Evolutionary conservation across 2,888 invertebrate genomes (phyloP).

Genomic region (Cheilosia vulpina): DNA sequence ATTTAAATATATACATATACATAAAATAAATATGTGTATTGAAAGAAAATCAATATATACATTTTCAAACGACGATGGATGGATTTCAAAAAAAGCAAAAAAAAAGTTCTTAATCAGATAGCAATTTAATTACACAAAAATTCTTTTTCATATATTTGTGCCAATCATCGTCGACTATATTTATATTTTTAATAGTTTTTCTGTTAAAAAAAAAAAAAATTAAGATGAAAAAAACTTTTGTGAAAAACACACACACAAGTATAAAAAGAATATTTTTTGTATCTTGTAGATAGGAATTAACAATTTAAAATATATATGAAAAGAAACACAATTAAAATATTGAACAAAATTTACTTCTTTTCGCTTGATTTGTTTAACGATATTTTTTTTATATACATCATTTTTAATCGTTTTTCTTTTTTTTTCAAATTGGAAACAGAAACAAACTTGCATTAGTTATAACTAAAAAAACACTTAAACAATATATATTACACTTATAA

Average conservation of each 20-base stretch:
- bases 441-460: conserved; percentile 20
- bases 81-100: conserved; percentile 22
- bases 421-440: conserved; percentile 2
- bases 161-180: conserved; percentile 51
- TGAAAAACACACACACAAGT: conserved; percentile 35
- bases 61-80: conserved; percentile 51
- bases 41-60: conserved; percentile 1
- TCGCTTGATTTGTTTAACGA: not conserved
- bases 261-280: conserved; percentile 68
- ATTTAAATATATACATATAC: conserved; percentile 46
- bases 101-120: conserved; percentile 9
- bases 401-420: not conserved
- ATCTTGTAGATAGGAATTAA: conserved; percentile 74
- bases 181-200: conserved; percentile 23
- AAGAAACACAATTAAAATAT: conserved; percentile 9
- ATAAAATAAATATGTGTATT: conserved; percentile 16
- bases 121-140: conserved; percentile 14
- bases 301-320: conserved; percentile 53
- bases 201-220: conserved; percentile 12
- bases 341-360: conserved; percentile 17
- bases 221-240: conserved; percentile 12
- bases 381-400: conserved; percentile 3
- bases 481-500: conserved; percentile 32
- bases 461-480: conserved; percentile 10
- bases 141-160: conserved; percentile 43